These are phyloP conservation scores for Coregonus clupeaformis DNA, from an alignment of 2,113 vertebrate species.

Conservation along the genomic window DNA sequence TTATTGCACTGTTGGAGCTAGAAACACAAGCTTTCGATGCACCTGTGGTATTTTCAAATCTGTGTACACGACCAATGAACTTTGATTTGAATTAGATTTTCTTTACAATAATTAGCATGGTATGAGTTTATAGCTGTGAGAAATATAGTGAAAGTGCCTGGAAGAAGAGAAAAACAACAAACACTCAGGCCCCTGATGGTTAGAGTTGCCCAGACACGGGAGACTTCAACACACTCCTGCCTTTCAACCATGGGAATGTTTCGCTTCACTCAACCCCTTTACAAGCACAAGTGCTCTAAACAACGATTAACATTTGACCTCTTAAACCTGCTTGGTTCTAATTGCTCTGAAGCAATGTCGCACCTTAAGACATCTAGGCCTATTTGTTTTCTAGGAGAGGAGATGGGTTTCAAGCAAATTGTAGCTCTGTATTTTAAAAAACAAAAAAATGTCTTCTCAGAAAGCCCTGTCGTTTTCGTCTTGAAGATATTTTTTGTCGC, in stretches of 20 bases:
- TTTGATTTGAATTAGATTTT: too few relatives aligned
- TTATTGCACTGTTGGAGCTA: too few relatives aligned
- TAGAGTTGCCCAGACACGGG: too few relatives aligned
- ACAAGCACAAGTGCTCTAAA: conserved; percentile 45
- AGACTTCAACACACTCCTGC: not conserved
- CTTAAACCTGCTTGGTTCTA: not conserved
- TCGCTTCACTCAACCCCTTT: conserved; percentile 29
- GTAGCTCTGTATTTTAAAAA: not conserved
- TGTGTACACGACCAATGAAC: too few relatives aligned
- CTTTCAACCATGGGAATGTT: conserved; percentile 19
- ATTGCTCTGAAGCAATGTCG: conserved; percentile 22
- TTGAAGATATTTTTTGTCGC: too few relatives aligned
- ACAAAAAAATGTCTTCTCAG: not conserved
- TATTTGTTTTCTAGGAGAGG: conserved; percentile 16
- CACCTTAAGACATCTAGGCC: not conserved
- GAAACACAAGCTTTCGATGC: too few relatives aligned
- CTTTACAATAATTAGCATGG: not conserved
- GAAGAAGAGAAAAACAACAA: too few relatives aligned
- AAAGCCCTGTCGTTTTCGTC: not conserved
- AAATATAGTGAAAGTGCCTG: too few relatives aligned
- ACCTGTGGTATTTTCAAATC: too few relatives aligned
- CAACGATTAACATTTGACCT: conserved; percentile 68
- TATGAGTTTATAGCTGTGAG: not conserved
- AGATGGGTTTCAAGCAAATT: conserved; percentile 34
- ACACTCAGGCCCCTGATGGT: too few relatives aligned